Base-by-base conservation (phyloP, 2,797 vertebrate species). In the Micropoecilia bifurca region DNA sequence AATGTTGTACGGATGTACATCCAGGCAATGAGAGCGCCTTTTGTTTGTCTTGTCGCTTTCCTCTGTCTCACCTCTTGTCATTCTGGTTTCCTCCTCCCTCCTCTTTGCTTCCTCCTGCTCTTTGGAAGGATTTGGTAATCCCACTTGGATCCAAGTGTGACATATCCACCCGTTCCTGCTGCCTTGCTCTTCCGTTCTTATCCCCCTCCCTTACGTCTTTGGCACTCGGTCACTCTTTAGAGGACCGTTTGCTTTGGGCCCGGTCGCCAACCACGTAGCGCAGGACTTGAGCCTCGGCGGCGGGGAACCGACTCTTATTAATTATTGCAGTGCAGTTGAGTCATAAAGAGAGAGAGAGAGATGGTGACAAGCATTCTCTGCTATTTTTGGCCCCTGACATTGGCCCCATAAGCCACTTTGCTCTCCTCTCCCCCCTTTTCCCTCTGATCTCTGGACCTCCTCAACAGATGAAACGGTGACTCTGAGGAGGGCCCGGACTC, bases 401-500 rank as follows among this genome's bases (percentile, higher is more conserved):
- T 78, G 87, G 84, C 90, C 87, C 86, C 85, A 78, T 88, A 88
- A 87, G 88, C 89, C 88, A 88, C 85, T 86, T 76, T 82, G 74
- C 84, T 82, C 85, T 81, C 84, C 10, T 30, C 47, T 73, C 86
- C 84, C 73, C 79, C 82, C 79, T 41, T n/a, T 80, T 83, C 89
- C 87, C 85, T 95, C 90, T 93, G 94, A 95, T 95, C 91, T 93
- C 80, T 84, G 88, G 93, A 95, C 94, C 94, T 96, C 94, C 95
- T 94, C 91, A 89, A 87, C 87, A 95, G 94, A 95, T 95, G 95
- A 95, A 96, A 94, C 90, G 13, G 80, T 82, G 82, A 84, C 93
- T 92, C 88, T 83, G 83, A 90, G 89, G 89, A 93, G 90, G 84
- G 76, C 80, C 84, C 88, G 81, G 81, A 33, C 83, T 33, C 85